Percentiles rank a stretch among this genome's conserved stretches.
These are phyloP conservation scores for Ectropis crepuscularia DNA, from an alignment of 2,888 invertebrate species.

Conservation along the genomic window DNA sequence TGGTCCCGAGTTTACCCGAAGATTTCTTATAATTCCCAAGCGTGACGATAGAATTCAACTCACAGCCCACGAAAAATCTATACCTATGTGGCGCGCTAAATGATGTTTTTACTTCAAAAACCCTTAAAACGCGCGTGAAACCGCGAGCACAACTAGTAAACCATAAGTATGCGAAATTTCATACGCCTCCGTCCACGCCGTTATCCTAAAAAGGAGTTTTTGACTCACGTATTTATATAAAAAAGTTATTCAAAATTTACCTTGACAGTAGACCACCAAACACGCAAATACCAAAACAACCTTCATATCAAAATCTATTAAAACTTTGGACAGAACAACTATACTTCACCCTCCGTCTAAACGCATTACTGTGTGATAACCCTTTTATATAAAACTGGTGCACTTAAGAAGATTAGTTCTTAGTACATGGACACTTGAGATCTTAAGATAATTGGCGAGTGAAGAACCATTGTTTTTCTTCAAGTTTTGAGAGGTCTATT, in stretches of 20 bases:
- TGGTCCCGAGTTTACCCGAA: too few relatives aligned
- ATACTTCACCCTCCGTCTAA: constrained; percentile 2
- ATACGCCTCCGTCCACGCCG: too few relatives aligned
- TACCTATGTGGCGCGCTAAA: too few relatives aligned
- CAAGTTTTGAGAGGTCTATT: constrained; percentile 6
- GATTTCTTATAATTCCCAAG: too few relatives aligned
- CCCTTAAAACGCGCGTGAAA: too few relatives aligned
- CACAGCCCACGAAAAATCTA: too few relatives aligned
- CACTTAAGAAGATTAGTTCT: constrained; percentile 26
- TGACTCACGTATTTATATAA: neutral
- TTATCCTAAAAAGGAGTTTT: too few relatives aligned
- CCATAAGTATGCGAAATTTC: too few relatives aligned
- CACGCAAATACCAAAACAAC: constrained; percentile 19
- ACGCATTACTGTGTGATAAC: constrained; percentile 8
- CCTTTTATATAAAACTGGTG: constrained; percentile 38
- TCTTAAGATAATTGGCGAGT: constrained; percentile 22
- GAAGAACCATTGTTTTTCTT: constrained; percentile 32
- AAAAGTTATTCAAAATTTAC: constrained; percentile 18
- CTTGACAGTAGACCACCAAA: constrained; percentile 30
- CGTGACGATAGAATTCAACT: too few relatives aligned
- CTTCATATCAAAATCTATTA: constrained; percentile 6
- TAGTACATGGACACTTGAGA: constrained; percentile 33
- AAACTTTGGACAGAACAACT: neutral
- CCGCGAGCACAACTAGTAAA: too few relatives aligned
- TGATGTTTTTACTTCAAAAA: too few relatives aligned